Percentiles rank a stretch among this genome's conserved stretches.
These are phyloP conservation scores for Orycteropus afer DNA, from an alignment of 2,113 vertebrate genomes.

Conservation along the genomic window DNA sequence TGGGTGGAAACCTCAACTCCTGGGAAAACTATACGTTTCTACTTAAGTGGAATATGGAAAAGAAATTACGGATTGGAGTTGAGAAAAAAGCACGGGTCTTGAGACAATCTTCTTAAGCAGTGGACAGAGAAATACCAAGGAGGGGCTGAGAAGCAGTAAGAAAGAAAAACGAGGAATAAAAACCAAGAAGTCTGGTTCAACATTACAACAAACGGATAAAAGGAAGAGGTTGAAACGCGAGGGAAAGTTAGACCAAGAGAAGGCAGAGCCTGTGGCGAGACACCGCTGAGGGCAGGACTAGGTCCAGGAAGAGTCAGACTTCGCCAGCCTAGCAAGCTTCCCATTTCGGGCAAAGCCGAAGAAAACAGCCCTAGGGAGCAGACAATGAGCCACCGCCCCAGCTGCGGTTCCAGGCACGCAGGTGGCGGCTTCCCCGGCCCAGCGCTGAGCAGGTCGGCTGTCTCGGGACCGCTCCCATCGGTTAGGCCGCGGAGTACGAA, in stretches of 20 bases:
- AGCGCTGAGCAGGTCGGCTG: neutral
- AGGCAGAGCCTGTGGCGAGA: neutral
- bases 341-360: neutral
- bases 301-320: constrained; percentile 24
- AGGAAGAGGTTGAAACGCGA: neutral
- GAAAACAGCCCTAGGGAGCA: constrained; percentile 46
- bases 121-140: neutral
- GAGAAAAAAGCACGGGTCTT: neutral
- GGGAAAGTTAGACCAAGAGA: neutral
- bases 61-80: neutral
- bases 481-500: constrained; percentile 53
- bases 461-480: neutral
- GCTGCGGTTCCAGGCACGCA: constrained; percentile 37
- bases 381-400: constrained; percentile 81
- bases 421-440: constrained; percentile 52
- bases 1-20: neutral
- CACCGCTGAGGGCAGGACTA: neutral
- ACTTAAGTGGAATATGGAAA: neutral
- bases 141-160: neutral
- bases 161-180: neutral
- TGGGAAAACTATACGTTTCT: neutral
- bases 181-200: neutral
- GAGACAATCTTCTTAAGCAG: neutral
- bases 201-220: neutral
- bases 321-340: neutral